phyloP scores from a whole-genome alignment of 2,113 vertebrate species.

The Suncus etruscus region DNA sequence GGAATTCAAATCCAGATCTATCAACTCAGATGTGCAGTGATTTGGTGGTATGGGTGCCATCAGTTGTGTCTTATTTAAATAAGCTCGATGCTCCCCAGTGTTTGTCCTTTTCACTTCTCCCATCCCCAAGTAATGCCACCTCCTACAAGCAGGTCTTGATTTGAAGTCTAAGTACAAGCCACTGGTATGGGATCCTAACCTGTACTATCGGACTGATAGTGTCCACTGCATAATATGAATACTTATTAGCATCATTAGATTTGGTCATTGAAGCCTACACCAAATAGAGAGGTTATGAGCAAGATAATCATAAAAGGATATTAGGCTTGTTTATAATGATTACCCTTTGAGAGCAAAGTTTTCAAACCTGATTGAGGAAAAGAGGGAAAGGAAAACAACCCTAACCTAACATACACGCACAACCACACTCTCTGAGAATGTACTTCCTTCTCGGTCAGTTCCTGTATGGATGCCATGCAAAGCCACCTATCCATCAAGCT shows the following conservation, averaged over 20 bases:
- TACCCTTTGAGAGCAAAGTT: slow-evolving; percentile 35
- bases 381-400: not conserved
- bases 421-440: slow-evolving; percentile 28
- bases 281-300: slow-evolving; percentile 20
- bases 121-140: not conserved
- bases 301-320: slow-evolving; percentile 31
- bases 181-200: not conserved
- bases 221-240: not conserved
- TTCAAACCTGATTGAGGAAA: slow-evolving; percentile 7
- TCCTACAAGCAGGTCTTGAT: not conserved
- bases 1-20: not conserved
- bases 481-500: slow-evolving; percentile 69
- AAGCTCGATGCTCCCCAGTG: not conserved
- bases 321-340: not conserved
- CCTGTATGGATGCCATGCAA: slow-evolving; percentile 50
- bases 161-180: not conserved
- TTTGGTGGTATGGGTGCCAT: not conserved
- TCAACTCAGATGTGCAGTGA: not conserved
- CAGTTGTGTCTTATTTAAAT: not conserved
- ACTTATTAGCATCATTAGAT: not conserved
- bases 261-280: slow-evolving; percentile 3
- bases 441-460: slow-evolving; percentile 45
- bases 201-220: not conserved
- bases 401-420: not conserved
- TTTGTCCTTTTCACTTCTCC: not conserved